Evolutionary conservation across 1,140 invertebrate genomes (phyloP), one percentile per base, ranked within the genome.

Genomic region (Steinernema khuongi): DNA sequence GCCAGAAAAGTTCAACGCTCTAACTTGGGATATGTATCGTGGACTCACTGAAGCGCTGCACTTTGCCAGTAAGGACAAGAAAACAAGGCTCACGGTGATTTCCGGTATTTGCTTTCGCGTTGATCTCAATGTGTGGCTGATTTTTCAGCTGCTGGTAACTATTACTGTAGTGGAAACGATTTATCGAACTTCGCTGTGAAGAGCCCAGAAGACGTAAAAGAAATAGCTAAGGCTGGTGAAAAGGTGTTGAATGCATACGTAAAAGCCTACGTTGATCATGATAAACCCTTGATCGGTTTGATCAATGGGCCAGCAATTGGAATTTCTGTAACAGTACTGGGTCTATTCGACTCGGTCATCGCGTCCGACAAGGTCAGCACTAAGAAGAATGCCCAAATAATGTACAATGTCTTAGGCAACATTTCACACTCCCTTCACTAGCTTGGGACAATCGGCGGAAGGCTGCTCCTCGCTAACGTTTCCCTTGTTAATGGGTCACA

Each of bases 221-320:
- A 80, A 26, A 83, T 86, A 80, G 87, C 88, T n/a, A 79, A 86
- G 22, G 74, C 83, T n/a, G 85, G 83, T 17, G 86, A 83, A 72
- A 78, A 82, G 29, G 73, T 88, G 32, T 76, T 89, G 33, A 74
- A 86, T 80, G 86, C 89, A 32, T 93, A 93, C 86, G 88, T 96
- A 14, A 87, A 89, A 76, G 87, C 91, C 1, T 90, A 95, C 78
- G 94, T 97, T 77, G 89, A 90, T 74, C 95, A 92, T 84, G 91
- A 93, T 0, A 97, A 97, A 86, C 88, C 94, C 22, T 83, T 98
- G 44, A 89, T 97, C 73, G 92, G 90, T 36, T 86, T 95, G 44
- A 90, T 97, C 0, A 95, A 97, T 89, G 95, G 94, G 33, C 93
- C 92, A 67, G 93, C 94, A n/a, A 89, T 96, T 75, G 96, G 96